A percentile compares a stretch with the other conserved stretches of the same genome.
These are phyloP conservation scores for Tolmerus cingulatus DNA, from an alignment of 2,888 invertebrate genomes.

Conservation along the genomic window DNA sequence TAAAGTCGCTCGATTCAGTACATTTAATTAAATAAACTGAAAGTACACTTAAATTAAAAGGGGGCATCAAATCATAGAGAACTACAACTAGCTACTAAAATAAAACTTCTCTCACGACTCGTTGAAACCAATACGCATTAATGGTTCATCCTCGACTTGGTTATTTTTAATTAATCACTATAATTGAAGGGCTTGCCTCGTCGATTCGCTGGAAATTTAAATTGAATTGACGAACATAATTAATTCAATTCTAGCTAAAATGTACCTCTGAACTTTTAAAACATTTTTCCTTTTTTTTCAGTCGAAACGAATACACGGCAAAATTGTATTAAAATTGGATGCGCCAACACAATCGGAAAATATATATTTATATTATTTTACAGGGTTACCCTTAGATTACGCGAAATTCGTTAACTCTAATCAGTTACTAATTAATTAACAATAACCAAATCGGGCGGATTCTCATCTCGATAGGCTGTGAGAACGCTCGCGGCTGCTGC, in stretches of 20 bases:
- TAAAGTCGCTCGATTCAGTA: not conserved
- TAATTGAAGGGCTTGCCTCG: not conserved
- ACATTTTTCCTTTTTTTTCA: not conserved
- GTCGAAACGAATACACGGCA: not conserved
- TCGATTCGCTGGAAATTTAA: not conserved
- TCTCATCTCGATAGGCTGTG: conserved; percentile 65
- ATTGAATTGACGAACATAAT: not conserved
- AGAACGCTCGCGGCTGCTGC: conserved; percentile 70
- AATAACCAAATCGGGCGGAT: conserved; percentile 65
- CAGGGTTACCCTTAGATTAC: conserved; percentile 17
- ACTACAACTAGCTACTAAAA: not conserved
- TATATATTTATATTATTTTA: not conserved
- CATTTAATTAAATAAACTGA: not conserved
- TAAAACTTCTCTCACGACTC: not conserved
- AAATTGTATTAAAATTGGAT: not conserved
- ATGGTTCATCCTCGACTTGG: conserved; percentile 17
- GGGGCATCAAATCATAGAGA: not conserved
- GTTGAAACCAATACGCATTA: not conserved
- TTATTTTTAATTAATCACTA: conserved; percentile 37
- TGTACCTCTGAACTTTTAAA: not conserved
- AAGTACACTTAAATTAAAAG: not conserved
- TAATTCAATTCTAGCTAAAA: not conserved
- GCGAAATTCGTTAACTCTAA: conserved; percentile 9
- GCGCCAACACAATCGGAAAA: not conserved
- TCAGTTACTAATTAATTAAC: conserved; percentile 57